Percentiles rank a stretch among this genome's conserved stretches.
Evolutionary conservation across 2,113 vertebrate genomes (phyloP).

Genomic region (Cyprinus carpio): DNA sequence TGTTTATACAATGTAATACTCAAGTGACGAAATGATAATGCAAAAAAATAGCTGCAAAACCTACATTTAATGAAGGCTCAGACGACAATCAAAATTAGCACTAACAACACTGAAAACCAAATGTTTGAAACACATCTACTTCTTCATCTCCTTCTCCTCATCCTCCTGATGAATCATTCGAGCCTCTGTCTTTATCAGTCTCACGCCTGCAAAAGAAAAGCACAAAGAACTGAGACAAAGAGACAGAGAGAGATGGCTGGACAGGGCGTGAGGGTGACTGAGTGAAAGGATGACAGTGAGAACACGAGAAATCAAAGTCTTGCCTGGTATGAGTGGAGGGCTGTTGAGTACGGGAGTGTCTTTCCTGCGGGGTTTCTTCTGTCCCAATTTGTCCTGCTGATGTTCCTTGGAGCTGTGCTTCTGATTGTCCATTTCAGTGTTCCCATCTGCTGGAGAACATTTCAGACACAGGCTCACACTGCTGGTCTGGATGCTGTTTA

Average conservation of each 20-base stretch:
- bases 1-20: neutral
- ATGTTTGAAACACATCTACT: conserved; percentile 57
- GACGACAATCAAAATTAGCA: neutral
- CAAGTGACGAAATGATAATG: neutral
- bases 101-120: neutral
- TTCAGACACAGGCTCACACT: conserved; percentile 3
- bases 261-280: neutral
- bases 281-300: neutral
- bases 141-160: conserved; percentile 81
- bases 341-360: conserved; percentile 84
- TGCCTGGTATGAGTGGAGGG: conserved; percentile 84
- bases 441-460: conserved; percentile 30
- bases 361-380: conserved; percentile 89
- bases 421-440: conserved; percentile 55
- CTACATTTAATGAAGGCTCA: conserved; percentile 40
- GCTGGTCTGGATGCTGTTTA: neutral
- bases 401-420: conserved; percentile 68
- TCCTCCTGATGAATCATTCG: conserved; percentile 82
- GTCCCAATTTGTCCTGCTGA: conserved; percentile 74
- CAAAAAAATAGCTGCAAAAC: conserved; percentile 12
- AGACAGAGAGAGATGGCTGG: neutral
- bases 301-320: conserved; percentile 7
- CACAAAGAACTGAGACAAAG: neutral
- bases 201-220: conserved; percentile 75
- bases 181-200: conserved; percentile 76